These are phyloP conservation scores for Halyomorpha halys DNA, from an alignment of 1,140 invertebrate genomes.

Conservation along the genomic window DNA sequence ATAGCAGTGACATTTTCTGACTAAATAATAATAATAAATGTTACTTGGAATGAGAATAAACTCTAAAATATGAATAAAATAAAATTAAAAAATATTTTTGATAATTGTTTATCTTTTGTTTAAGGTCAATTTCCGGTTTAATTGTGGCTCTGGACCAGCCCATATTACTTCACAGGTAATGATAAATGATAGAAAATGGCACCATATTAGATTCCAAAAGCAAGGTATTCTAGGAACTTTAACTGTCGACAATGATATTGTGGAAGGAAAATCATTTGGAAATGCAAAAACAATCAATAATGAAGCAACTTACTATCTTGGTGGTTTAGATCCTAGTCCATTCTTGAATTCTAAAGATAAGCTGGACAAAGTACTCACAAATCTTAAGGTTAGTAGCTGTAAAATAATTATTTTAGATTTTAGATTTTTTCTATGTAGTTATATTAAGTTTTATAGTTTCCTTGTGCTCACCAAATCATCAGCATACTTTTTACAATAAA, in stretches of 20 bases:
- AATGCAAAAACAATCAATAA: conserved; percentile 49
- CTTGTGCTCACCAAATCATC: too few relatives aligned
- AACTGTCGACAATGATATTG: conserved; percentile 51
- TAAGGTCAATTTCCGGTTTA: conserved; percentile 56
- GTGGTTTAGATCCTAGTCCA: conserved; percentile 43
- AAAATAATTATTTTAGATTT: too few relatives aligned
- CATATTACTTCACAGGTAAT: conserved; percentile 42
- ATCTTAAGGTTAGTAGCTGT: neutral
- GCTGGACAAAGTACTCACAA: neutral
- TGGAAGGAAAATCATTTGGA: conserved; percentile 45
- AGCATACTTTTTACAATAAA: too few relatives aligned
- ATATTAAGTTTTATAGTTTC: too few relatives aligned
- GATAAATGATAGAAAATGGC: conserved; percentile 82
- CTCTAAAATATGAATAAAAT: too few relatives aligned
- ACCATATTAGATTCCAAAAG: conserved; percentile 55
- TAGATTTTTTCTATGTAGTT: too few relatives aligned
- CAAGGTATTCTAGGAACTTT: conserved; percentile 48
- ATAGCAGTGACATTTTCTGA: too few relatives aligned
- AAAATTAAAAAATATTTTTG: too few relatives aligned
- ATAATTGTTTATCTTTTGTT: conserved; percentile 26
- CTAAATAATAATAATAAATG: too few relatives aligned
- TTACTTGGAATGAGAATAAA: too few relatives aligned
- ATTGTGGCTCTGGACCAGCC: conserved; percentile 59
- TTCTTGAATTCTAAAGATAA: neutral
- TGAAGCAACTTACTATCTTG: conserved; percentile 57